Evolutionary conservation across 2,113 vertebrate genomes (phyloP).

Genomic region (Siniperca chuatsi): DNA sequence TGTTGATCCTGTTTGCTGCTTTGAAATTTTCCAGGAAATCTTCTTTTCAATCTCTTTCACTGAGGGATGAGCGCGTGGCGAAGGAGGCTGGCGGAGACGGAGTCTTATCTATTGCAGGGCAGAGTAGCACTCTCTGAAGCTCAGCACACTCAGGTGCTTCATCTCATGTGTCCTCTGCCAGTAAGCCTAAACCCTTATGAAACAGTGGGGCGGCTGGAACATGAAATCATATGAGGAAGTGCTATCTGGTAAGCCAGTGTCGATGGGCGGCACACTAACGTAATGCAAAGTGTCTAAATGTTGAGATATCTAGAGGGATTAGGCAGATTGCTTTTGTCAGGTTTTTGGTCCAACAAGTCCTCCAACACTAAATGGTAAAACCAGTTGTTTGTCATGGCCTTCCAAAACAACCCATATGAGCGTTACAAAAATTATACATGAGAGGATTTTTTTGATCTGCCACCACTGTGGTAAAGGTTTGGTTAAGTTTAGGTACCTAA

Average conservation of each 20-base stretch:
- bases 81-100: conserved; percentile 22
- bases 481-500: neutral
- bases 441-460: neutral
- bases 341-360: neutral
- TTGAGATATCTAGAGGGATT: conserved; percentile 2
- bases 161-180: conserved; percentile 35
- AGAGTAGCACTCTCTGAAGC: conserved; percentile 40
- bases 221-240: neutral
- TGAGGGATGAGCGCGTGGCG: conserved; percentile 36
- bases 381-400: neutral
- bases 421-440: neutral
- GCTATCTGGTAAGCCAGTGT: neutral
- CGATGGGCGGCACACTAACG: too few species aligned
- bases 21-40: conserved; percentile 67
- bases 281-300: neutral
- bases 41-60: conserved; percentile 57
- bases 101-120: conserved; percentile 57
- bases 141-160: conserved; percentile 54
- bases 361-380: neutral
- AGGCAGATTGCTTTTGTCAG: neutral
- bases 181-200: conserved; percentile 37
- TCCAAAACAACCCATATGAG: neutral
- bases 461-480: neutral
- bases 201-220: conserved; percentile 14
- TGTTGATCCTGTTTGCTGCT: conserved; percentile 76